These are phyloP conservation scores for Heteropelma amictum DNA, from an alignment of 2,888 invertebrate species.

Conservation along the genomic window DNA sequence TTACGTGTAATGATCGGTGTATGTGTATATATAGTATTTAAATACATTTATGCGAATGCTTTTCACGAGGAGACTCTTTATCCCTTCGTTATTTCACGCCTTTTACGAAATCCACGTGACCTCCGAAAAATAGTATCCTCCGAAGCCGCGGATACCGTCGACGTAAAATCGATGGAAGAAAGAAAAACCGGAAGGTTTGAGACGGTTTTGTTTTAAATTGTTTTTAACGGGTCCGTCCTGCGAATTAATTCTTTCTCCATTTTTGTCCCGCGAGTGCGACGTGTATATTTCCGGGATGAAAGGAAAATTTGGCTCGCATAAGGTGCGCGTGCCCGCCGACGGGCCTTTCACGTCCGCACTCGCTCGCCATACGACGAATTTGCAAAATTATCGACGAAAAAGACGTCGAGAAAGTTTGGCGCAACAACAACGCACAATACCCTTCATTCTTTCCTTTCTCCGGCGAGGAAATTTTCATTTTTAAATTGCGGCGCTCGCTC, in stretches of 20 bases:
- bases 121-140: background rate
- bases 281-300: too few relatives aligned
- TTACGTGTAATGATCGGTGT: conserved; percentile 8
- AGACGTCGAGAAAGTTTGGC: conserved; percentile 25
- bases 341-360: conserved; percentile 15
- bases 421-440: conserved; percentile 36
- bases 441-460: background rate
- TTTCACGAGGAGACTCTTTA: background rate
- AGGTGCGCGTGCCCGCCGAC: conserved; percentile 54
- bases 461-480: conserved; percentile 13
- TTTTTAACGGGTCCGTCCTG: too few relatives aligned
- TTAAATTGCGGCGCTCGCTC: conserved; percentile 7
- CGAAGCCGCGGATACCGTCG: background rate
- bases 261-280: too few relatives aligned
- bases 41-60: background rate
- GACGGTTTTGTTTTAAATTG: too few relatives aligned
- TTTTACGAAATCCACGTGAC: conserved; percentile 6
- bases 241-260: too few relatives aligned
- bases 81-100: conserved; percentile 6
- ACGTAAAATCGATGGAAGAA: too few relatives aligned
- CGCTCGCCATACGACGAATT: conserved; percentile 1
- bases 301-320: conserved; percentile 23
- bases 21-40: background rate
- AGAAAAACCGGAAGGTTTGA: too few relatives aligned
- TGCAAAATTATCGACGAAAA: conserved; percentile 23